Conservation (phyloP, 1,140 invertebrate genomes). For the Conus ventricosus region DNA sequence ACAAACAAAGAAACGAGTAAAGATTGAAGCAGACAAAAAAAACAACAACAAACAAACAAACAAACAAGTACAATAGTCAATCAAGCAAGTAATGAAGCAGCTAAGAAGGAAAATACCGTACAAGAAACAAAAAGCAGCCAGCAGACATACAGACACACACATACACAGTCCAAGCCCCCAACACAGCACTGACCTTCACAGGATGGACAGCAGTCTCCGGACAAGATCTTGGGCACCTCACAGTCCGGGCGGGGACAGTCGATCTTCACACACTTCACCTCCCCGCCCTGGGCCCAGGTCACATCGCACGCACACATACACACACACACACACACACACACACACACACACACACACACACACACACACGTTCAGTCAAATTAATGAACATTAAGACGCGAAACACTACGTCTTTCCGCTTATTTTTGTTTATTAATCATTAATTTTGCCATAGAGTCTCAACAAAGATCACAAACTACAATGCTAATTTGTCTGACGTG, state of each 20-base stretch:
- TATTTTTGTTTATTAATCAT: too few relatives aligned
- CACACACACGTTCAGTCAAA: too few relatives aligned
- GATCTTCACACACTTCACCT: conserved; percentile 35
- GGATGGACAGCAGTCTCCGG: conserved; percentile 48
- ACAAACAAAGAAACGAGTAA: too few relatives aligned
- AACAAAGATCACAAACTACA: too few relatives aligned
- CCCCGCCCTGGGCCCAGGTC: conserved; percentile 34
- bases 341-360: too few relatives aligned
- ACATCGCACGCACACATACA: too few relatives aligned
- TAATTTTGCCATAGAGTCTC: too few relatives aligned
- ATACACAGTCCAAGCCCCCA: neutral
- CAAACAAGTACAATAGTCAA: neutral
- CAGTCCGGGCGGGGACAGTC: conserved; percentile 51
- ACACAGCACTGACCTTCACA: conserved; percentile 44
- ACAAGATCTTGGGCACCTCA: conserved; percentile 44
- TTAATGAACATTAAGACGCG: too few relatives aligned
- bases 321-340: neutral
- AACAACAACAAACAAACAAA: neutral
- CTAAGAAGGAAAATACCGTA: neutral
- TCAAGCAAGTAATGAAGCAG: neutral
- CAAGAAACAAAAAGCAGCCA: neutral
- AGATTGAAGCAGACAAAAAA: too few relatives aligned
- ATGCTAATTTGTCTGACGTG: too few relatives aligned
- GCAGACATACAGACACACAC: neutral
- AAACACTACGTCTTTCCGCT: too few relatives aligned